Evolutionary conservation across 2,888 invertebrate species (phyloP).

Genomic region (Heterodera filipjevi): DNA sequence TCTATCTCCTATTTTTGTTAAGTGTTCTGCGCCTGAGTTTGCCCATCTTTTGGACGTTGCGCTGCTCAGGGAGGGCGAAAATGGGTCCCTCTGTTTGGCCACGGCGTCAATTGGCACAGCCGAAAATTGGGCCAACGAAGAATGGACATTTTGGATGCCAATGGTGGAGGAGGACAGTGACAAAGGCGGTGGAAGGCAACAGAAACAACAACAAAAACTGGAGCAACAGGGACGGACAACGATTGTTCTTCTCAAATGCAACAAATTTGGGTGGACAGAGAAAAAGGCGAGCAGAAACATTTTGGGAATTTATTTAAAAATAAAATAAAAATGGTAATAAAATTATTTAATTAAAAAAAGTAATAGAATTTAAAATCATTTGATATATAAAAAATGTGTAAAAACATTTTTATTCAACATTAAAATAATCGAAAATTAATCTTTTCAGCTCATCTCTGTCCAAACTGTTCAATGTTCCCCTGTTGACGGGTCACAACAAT

Average conservation of each 20-base stretch:
- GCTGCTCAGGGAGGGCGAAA: slow-evolving; percentile 24
- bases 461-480: background rate
- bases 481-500: background rate
- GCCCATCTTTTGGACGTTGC: slow-evolving; percentile 80
- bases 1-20: background rate
- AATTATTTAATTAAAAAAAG: no score
- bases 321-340: background rate
- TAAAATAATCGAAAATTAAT: background rate
- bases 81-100: background rate
- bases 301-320: background rate
- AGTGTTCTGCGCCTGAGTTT: slow-evolving; percentile 75
- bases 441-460: background rate
- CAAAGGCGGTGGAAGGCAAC: background rate
- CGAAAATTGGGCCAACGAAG: background rate
- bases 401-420: no score
- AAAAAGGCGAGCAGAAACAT: slow-evolving; percentile 52
- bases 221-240: background rate
- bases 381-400: no score
- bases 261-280: slow-evolving; percentile 64
- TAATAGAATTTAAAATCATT: no score
- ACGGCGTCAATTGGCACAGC: background rate
- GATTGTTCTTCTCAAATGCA: slow-evolving; percentile 63
- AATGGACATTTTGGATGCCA: slow-evolving; percentile 10
- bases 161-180: background rate
- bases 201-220: background rate